Base-by-base conservation (phyloP, 2,888 invertebrate species). In the Eupelmus urozonus region DNA sequence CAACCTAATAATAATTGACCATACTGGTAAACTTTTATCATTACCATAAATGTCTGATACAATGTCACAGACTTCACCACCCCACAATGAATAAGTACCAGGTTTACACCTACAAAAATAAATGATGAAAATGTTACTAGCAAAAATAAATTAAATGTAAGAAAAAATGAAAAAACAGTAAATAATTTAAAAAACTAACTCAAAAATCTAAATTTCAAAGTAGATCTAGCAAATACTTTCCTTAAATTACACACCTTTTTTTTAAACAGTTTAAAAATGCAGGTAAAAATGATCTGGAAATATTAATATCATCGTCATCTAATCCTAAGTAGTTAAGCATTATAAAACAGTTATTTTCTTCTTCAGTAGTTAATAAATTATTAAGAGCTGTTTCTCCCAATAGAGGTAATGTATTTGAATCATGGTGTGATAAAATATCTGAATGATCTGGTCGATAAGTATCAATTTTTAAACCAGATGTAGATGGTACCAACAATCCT, bases 31-130 rank as follows among this genome's bases (percentile, higher is more conserved):
- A 25, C 25, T 25, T 57, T 23, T 55, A 27, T 25, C n/a, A 55
- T 27, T 9, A 27, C 16, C 45, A 45, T 49, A n/a, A 29, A 70
- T n/a, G 16, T 57, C n/a, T 18, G 70, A 59, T 27, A 20, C 27
- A 13, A 69, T 69, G 2, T 42, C 16, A n/a, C 9, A 23, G 1
- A 57, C 7, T 42, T 57, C 57, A 45, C 57, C 69, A 45, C 69
- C 69, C 69, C 69, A 69, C 16, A 69, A 11, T 7, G 69, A 57
- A 45, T 57, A 69, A 25, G 42, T 42, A 57, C 57, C 57, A 55
- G 55, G 57, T 27, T 69, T 25, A 27, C 57, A 69, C 11, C 69
- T 69, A 25, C 3, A 78, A 23, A 76, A 16, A 7, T 20, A 34
- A 60, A 27, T 16, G n/a, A 59, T 59, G 20, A 3, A 59, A 23